A percentile compares a stretch with the other conserved stretches of the same genome.
These are phyloP conservation scores for Cephonodes hylas DNA, from an alignment of 2,888 invertebrate genomes.

Conservation along the genomic window DNA sequence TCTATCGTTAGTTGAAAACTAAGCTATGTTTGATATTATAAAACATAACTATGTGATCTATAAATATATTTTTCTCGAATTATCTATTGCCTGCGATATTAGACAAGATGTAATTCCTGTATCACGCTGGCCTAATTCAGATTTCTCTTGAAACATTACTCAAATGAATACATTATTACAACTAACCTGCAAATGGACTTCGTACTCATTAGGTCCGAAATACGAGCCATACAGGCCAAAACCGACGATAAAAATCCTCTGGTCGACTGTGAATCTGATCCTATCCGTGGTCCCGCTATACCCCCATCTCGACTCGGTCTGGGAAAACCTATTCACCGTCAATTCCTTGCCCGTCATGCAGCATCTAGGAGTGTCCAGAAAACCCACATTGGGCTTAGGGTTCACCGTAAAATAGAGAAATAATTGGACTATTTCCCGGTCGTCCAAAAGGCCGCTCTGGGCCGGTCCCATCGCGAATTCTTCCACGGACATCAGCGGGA, in stretches of 20 bases:
- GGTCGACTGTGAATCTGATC: constrained; percentile 90
- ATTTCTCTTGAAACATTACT: not conserved
- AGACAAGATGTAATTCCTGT: too few species aligned
- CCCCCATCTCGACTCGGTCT: constrained; percentile 91
- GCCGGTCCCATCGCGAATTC: constrained; percentile 91
- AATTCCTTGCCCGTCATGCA: constrained; percentile 90
- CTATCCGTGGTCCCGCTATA: constrained; percentile 91
- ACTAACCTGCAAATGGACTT: constrained; percentile 83
- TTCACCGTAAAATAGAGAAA: constrained; percentile 87
- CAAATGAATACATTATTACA: too few species aligned
- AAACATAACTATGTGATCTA: too few species aligned
- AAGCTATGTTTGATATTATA: too few species aligned
- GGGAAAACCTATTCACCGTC: constrained; percentile 86
- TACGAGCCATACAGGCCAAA: constrained; percentile 93
- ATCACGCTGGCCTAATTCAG: not conserved
- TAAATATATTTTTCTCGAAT: too few species aligned
- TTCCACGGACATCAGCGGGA: constrained; percentile 92
- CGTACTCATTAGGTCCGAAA: constrained; percentile 88
- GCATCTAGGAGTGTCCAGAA: constrained; percentile 86
- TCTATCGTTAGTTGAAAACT: too few species aligned
- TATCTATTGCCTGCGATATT: too few species aligned
- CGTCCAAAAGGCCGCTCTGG: constrained; percentile 87
- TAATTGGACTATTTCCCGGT: constrained; percentile 87
- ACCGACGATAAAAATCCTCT: constrained; percentile 90
- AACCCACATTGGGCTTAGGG: constrained; percentile 87